These are phyloP conservation scores for Ophiodon elongatus DNA, from an alignment of 2,113 vertebrate species.

Conservation along the genomic window DNA sequence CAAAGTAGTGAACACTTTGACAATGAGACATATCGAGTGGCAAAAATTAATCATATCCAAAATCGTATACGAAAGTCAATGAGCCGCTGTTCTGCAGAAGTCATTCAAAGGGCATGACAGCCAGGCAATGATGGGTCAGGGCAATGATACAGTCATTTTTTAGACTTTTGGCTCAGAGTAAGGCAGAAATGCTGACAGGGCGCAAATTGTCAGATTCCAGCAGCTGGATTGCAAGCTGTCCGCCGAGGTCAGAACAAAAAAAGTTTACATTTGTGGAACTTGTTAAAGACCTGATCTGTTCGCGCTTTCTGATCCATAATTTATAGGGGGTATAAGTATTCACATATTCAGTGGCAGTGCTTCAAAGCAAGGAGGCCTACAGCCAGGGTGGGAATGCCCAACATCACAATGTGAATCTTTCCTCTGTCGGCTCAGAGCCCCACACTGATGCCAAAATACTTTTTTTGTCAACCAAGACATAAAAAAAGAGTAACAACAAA, in stretches of 20 bases:
- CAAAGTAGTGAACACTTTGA: neutral
- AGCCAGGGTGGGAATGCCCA: conserved; percentile 40
- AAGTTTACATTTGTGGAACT: conserved; percentile 58
- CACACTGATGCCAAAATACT: conserved; percentile 6
- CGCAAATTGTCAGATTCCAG: conserved; percentile 49
- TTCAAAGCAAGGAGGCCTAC: conserved; percentile 54
- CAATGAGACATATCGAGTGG: neutral
- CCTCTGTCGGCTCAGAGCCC: conserved; percentile 6
- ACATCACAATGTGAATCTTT: conserved; percentile 32
- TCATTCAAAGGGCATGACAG: conserved; percentile 44
- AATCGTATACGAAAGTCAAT: conserved; percentile 4
- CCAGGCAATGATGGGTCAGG: conserved; percentile 36
- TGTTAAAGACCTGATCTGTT: conserved; percentile 45
- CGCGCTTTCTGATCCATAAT: conserved; percentile 63
- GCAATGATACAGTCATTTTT: conserved; percentile 59
- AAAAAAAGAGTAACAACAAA: neutral
- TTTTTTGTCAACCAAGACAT: conserved; percentile 1
- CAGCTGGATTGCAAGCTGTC: conserved; percentile 49
- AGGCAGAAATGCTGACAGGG: conserved; percentile 50
- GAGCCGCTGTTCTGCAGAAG: conserved; percentile 41
- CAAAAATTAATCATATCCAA: conserved; percentile 2
- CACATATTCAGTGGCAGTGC: conserved; percentile 53
- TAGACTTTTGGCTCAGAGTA: conserved; percentile 49
- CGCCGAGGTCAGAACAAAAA: conserved; percentile 53
- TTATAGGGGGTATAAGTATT: conserved; percentile 34